These are phyloP conservation scores for Chloroclystis v-ata DNA, from an alignment of 2,888 invertebrate genomes.

Conservation along the genomic window DNA sequence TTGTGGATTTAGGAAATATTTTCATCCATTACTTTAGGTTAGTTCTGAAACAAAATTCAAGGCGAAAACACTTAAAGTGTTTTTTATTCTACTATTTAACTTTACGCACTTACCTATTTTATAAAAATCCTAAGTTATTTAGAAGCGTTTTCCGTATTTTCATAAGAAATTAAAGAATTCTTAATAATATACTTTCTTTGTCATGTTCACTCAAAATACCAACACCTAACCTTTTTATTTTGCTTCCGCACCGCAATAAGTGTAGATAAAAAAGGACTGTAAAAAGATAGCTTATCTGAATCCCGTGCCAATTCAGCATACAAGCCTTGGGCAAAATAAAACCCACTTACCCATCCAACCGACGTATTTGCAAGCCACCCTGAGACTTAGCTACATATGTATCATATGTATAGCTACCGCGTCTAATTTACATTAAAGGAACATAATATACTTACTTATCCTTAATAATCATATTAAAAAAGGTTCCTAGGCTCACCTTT, in stretches of 20 bases:
- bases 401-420: background rate
- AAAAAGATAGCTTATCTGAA: slow-evolving; percentile 2
- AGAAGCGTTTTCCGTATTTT: no score
- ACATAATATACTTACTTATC: background rate
- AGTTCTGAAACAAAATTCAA: background rate
- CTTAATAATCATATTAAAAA: no score
- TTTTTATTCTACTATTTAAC: no score
- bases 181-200: no score
- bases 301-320: slow-evolving; percentile 5
- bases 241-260: background rate
- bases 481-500: no score
- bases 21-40: background rate
- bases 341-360: slow-evolving; percentile 8
- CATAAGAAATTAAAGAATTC: no score
- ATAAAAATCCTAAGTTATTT: no score
- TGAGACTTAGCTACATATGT: slow-evolving; percentile 3
- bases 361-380: slow-evolving; percentile 10
- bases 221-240: no score
- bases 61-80: no score
- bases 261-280: slow-evolving; percentile 1
- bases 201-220: no score
- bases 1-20: background rate
- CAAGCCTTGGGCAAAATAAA: slow-evolving; percentile 6
- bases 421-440: slow-evolving; percentile 1
- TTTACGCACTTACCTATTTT: no score